Base-by-base conservation (phyloP, 2,797 vertebrate genomes). In the Pogonophryne albipinna region DNA sequence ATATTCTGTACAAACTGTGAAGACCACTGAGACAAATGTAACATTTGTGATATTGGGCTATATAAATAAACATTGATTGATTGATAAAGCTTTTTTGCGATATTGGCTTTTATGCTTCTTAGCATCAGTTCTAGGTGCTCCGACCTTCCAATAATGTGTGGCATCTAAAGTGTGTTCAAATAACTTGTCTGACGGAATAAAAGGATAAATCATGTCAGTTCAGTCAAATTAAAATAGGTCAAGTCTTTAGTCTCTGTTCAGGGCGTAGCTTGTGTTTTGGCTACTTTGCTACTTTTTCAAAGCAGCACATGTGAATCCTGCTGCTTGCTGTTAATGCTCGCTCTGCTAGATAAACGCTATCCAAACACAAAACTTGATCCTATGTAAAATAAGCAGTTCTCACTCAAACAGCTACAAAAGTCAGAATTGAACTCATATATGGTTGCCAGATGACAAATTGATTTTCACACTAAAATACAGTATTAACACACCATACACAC, bases 311-410 rank as follows among this genome's bases (percentile, higher is more conserved):
- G 31, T n/a, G 19, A 75, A 75, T 70, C 47, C 64, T 56, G 1
- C 42, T 23, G 65, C 71, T 74, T 31, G 57, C 27, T 1, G 10
- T 63, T 58, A 62, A 79, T 13, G 19, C 78, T 46, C 12, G 0
- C 45, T 31, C 38, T 42, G 66, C 65, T 12, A 3, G 20, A 67
- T 68, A 61, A 79, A 70, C 10, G 3, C 38, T 60, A 38, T 57
- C 47, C n/a, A 76, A 79, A 81, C 69, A 79, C 12, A n/a, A 17
- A 52, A 64, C 68, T 1, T 17, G 3, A 72, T 69, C 46, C 59
- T 0, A 34, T 41, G 27, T 49, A 17, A 79, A 60, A 76, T 51
- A 76, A 80, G 15, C 51, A 55, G 6, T 47, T 38, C 63, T 20
- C 0, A 4, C 16, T 55, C 14, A 19, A 53, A 51, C 62, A 57